phyloP scores from a whole-genome alignment of 1,140 invertebrate genomes.

The Spodoptera frugiperda region DNA sequence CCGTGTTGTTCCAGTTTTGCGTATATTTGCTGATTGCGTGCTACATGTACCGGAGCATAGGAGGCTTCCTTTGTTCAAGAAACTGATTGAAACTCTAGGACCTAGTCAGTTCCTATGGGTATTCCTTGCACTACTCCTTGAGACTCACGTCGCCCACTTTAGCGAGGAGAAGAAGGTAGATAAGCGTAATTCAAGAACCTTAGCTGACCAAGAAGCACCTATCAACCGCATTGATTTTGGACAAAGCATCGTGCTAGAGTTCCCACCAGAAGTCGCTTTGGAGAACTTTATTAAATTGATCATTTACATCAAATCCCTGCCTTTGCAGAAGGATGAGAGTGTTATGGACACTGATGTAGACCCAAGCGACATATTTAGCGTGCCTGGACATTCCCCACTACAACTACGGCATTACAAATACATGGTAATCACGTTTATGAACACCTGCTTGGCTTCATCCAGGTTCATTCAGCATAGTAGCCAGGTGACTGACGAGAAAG shows the following conservation, averaged over 20 bases:
- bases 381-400: conserved; percentile 89
- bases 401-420: conserved; percentile 94
- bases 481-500: conserved; percentile 78
- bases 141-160: conserved; percentile 88
- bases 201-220: conserved; percentile 78
- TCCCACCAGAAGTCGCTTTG: conserved; percentile 88
- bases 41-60: conserved; percentile 96
- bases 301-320: conserved; percentile 89
- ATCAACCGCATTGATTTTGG: conserved; percentile 90
- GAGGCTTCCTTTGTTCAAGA: conserved; percentile 92
- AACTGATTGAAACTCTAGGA: conserved; percentile 91
- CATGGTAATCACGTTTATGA: conserved; percentile 90
- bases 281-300: conserved; percentile 89
- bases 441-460: conserved; percentile 88
- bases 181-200: conserved; percentile 63
- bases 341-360: conserved; percentile 69
- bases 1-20: conserved; percentile 90
- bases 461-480: conserved; percentile 90
- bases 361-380: conserved; percentile 89
- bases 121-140: conserved; percentile 90
- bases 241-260: conserved; percentile 89
- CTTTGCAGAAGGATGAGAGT: conserved; percentile 87
- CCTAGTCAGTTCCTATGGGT: conserved; percentile 91
- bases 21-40: conserved; percentile 95
- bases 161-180: conserved; percentile 78